A percentile compares a stretch with the other conserved stretches of the same genome.
phyloP scores from a whole-genome alignment of 1,140 invertebrate species.

The Drosophila subpulchrella region DNA sequence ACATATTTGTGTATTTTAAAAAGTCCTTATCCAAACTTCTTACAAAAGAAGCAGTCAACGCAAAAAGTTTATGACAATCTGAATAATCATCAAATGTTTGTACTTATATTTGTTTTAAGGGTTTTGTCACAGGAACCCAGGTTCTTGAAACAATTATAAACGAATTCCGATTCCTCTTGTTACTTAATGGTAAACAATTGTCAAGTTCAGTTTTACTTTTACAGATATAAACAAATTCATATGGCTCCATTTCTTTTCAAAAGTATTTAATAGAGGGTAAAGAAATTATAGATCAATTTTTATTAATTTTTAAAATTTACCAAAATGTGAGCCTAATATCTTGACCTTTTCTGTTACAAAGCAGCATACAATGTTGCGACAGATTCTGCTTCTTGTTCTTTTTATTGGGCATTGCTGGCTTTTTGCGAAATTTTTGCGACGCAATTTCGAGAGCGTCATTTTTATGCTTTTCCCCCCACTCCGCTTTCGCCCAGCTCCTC shows the following conservation, averaged over 20 bases:
- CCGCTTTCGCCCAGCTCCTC: not conserved
- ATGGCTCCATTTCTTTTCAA: not conserved
- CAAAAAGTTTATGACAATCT: too few species aligned
- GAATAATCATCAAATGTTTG: too few species aligned
- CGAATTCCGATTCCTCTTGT: not conserved
- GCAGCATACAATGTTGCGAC: conserved; percentile 41
- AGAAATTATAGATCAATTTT: not conserved
- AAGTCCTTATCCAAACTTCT: too few species aligned
- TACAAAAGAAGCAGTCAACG: too few species aligned
- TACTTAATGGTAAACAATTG: not conserved
- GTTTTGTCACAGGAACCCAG: not conserved
- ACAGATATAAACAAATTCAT: not conserved
- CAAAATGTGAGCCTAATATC: conserved; percentile 12
- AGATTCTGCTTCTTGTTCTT: conserved; percentile 21
- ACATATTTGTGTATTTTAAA: too few species aligned
- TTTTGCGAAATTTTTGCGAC: conserved; percentile 64
- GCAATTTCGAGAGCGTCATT: conserved; percentile 66
- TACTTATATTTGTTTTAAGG: not conserved
- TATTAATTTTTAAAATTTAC: not conserved
- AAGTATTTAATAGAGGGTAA: not conserved
- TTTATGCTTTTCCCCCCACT: conserved; percentile 50
- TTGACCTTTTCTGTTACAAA: conserved; percentile 19
- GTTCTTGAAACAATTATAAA: not conserved
- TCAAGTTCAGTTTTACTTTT: not conserved
- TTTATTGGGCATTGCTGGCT: conserved; percentile 29